These are phyloP conservation scores for Brachypteracias leptosomus DNA, from an alignment of 2,113 vertebrate species.

Conservation along the genomic window DNA sequence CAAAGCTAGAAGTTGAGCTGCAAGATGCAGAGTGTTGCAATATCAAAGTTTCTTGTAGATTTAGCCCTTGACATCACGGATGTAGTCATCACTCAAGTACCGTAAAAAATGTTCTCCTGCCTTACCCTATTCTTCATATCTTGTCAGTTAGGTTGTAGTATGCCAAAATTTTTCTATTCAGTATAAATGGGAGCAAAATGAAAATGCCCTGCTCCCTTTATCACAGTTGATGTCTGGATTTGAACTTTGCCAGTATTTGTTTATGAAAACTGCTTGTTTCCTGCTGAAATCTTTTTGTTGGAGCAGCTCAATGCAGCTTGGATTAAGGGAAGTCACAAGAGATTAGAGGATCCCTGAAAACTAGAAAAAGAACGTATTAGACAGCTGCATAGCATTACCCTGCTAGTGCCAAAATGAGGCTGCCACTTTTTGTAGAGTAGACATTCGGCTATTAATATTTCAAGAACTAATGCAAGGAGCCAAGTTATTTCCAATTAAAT, in stretches of 20 bases:
- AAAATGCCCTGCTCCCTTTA: neutral
- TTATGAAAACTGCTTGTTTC: conserved; percentile 13
- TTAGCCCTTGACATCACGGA: neutral
- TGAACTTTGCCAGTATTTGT: neutral
- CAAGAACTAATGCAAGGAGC: neutral
- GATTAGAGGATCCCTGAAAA: neutral
- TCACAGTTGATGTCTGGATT: neutral
- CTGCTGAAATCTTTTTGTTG: neutral
- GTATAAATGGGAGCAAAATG: neutral
- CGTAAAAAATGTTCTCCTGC: neutral
- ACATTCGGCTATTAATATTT: neutral
- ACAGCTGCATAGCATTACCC: neutral
- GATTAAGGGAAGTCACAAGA: neutral
- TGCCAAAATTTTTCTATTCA: neutral
- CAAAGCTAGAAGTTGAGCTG: neutral
- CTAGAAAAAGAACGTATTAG: neutral
- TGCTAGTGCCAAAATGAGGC: neutral
- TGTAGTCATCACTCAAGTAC: neutral
- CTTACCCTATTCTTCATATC: neutral
- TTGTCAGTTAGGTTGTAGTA: neutral
- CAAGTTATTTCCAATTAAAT: neutral
- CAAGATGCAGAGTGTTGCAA: neutral
- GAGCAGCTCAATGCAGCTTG: neutral
- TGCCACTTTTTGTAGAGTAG: neutral
- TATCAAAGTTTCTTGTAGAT: neutral